Evolutionary conservation across 1,140 invertebrate genomes (phyloP), one percentile per base, ranked within the genome.

Genomic region (Kradibia gibbosae): DNA sequence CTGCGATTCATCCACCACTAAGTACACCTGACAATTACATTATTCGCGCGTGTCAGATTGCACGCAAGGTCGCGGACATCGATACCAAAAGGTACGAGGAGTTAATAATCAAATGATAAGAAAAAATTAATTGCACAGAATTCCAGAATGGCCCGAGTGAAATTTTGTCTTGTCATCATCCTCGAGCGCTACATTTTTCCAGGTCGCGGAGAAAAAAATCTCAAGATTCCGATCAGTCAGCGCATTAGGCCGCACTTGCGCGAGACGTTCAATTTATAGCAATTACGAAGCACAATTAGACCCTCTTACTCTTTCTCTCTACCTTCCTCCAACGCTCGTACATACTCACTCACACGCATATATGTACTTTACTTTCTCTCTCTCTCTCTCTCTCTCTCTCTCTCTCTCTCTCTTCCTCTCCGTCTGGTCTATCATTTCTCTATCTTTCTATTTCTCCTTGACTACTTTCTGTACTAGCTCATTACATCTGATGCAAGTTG

Each of bases 201-300:
- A n/a, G 53, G 39, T 34, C n/a, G 60, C 62, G 65, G 36, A n/a
- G 70, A 71, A 57, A 57, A 62, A 77, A 77, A 77, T 13, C 55
- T 7, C 20, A 65, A 81, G 80, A 85, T 83, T 77, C 78, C 78
- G 57, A 83, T 83, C 82, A 53, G 57, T 57, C 50, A 20, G n/a
- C 39, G 57, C 78, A 80, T 73, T 73, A 72, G 71, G 78, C 55
- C 31, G 67, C 45, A 36, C 57, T 75, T 34, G 62, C 48, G 53
- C 84, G 73, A 48, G 48, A 70, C 82, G 84, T 85, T 86, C 83
- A 85, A 86, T 86, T 86, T 86, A 84, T 81, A 85, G 85, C 85
- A 85, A 85, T 86, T 86, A 86, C 85, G 82, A 86, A 83, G 85
- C 85, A 86, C 83, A 86, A 86, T 86, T 76, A 82, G 31, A 53